phyloP scores from a whole-genome alignment of 2,888 invertebrate species.

The Drosophila siamana region DNA sequence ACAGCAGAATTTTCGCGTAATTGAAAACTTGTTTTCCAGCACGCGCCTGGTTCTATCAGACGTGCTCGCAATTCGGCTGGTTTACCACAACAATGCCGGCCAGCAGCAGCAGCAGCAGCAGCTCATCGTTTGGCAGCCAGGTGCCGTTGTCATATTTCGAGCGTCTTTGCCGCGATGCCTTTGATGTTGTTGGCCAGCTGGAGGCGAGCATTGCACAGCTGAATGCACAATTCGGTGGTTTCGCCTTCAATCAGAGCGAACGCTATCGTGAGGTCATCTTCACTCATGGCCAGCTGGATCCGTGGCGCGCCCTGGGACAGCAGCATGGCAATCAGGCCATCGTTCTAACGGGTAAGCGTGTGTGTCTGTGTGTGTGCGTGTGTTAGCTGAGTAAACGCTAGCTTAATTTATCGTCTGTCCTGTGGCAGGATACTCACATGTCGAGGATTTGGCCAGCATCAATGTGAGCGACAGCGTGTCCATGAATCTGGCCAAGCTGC shows the following conservation, averaged over 20 bases:
- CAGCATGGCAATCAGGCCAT: conserved; percentile 71
- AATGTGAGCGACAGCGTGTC: conserved; percentile 70
- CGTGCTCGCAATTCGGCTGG: conserved; percentile 94
- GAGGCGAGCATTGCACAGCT: conserved; percentile 53
- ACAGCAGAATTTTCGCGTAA: conserved; percentile 4
- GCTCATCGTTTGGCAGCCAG: conserved; percentile 64
- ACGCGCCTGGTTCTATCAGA: conserved; percentile 91
- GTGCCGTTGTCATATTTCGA: conserved; percentile 76
- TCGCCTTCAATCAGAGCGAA: conserved; percentile 44
- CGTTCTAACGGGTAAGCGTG: conserved; percentile 71
- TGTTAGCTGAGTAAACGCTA: conserved; percentile 29
- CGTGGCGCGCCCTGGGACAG: conserved; percentile 87
- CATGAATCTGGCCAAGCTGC: conserved; percentile 81
- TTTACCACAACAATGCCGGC: conserved; percentile 88
- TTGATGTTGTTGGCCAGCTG: conserved; percentile 51
- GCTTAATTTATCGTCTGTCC: conserved; percentile 20
- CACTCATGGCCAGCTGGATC: conserved; percentile 87
- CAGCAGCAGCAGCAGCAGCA: too few species aligned
- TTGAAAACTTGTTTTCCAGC: conserved; percentile 70
- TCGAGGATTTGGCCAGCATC: conserved; percentile 80
- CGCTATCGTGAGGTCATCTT: conserved; percentile 85
- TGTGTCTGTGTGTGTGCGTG: neutral
- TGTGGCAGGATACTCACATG: conserved; percentile 79
- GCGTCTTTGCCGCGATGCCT: conserved; percentile 74
- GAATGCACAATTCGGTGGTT: conserved; percentile 69